Evolutionary conservation across 2,888 invertebrate species (phyloP), one percentile per base, ranked within the genome.

Genomic region (Micoletzkya japonica): DNA sequence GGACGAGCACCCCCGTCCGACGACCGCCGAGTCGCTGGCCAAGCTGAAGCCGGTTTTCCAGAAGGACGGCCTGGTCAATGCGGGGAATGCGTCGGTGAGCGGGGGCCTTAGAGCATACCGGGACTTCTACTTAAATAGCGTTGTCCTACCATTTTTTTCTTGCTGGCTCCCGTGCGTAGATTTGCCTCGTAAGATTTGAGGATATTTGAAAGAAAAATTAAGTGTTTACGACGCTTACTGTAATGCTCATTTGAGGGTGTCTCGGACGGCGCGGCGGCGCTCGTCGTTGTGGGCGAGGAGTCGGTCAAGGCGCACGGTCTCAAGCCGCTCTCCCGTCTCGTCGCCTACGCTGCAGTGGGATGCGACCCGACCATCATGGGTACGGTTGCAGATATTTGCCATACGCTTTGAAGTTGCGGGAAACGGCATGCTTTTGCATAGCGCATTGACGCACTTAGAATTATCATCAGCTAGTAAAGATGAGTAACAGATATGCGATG

Each of bases 331-430:
- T 97, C 95, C 0, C 90, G 95, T 30, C 73, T 98, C 26, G 91
- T 93, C 10, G 94, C 92, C 52, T 98, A 93, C 88, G 91, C 93
- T n/a, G 90, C 91, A 81, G 93, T 95, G 64, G 89, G 89, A 56
- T 95, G 95, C 58, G 96, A 96, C 81, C 98, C 98, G 56, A 91
- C 91, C 85, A 94, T 98, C 82, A 98, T 98, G 97, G 97, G 96
- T 69, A 44, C 54, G 54, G 54, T 54, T 49, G 61, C 4, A n/a
- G n/a, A n/a, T n/a, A n/a, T n/a, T n/a, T n/a, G n/a, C n/a, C n/a
- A n/a, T n/a, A n/a, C n/a, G n/a, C n/a, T n/a, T n/a, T n/a, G n/a
- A n/a, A n/a, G n/a, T n/a, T n/a, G n/a, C n/a, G n/a, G n/a, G n/a
- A n/a, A n/a, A n/a, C n/a, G n/a, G n/a, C n/a, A n/a, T n/a, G n/a